Evolutionary conservation across 2,113 vertebrate genomes (phyloP), one percentile per base, ranked within the genome.

Genomic region (Leiothrix lutea): DNA sequence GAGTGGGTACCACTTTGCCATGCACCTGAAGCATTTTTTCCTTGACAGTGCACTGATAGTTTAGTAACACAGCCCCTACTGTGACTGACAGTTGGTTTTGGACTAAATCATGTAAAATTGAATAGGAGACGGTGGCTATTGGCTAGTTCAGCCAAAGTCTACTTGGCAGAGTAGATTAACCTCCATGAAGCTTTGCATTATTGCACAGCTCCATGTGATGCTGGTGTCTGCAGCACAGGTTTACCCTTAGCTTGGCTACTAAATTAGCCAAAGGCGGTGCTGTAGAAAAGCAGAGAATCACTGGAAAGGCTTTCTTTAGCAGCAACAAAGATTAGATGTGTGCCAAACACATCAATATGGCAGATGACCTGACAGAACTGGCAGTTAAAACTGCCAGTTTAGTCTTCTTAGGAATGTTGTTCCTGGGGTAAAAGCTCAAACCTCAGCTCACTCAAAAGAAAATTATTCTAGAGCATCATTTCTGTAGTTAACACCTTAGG

Each of bases 1-100:
- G 77, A 72, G 80, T 50, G 53, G 53, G 29, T 79, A 91, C 65
- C 73, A 38, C 81, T 95, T 95, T 92, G 51, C 69, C 40, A 28
- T 85, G 77, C 84, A 96, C 93, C 93, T 95, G 93, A 95, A 95
- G 28, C 45, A 86, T 79, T 95, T 94, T 95, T 87, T 90, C 50
- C 89, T 95, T 91, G 71, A 95, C 78, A 50, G 42, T 91, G 65
- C 89, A 79, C 89, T 75, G 47, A 79, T 53, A 92, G 80, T 94
- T 94, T 88, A 95, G 86, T 36, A 91, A 92, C 80, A 79, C 51
- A 89, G 69, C 29, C 28, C 86, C 91, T 74, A 31, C 83, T 60
- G 94, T 94, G 94, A 93, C 60, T 96, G 75, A 96, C 88, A 86
- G 88, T 86, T 86, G 54, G 26, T 44, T 95, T 95, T 79, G 91